A percentile compares a stretch with the other conserved stretches of the same genome.
phyloP scores from a whole-genome alignment of 2,113 vertebrate genomes.

The Bubo scandiacus region DNA sequence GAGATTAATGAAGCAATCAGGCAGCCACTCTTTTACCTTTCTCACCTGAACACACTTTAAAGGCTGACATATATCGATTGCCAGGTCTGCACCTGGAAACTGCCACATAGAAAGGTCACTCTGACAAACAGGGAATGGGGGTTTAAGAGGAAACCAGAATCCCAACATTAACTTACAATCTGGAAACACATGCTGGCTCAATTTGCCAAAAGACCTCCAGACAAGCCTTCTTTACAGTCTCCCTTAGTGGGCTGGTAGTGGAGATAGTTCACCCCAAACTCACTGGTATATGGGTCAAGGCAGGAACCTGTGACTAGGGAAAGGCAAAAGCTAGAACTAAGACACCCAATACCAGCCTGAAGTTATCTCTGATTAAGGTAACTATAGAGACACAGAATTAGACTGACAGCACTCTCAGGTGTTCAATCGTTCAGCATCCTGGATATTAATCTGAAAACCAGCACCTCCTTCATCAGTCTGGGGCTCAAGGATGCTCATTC shows the following conservation, averaged over 20 bases:
- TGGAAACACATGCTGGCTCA: not conserved
- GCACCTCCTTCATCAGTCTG: not conserved
- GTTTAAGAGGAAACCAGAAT: not conserved
- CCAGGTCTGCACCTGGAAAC: not conserved
- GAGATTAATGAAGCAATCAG: not conserved
- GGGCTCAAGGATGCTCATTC: not conserved
- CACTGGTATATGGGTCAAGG: not conserved
- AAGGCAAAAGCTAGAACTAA: not conserved
- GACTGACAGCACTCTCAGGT: not conserved
- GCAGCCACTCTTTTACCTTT: not conserved
- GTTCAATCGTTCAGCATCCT: accelerated
- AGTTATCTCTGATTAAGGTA: not conserved
- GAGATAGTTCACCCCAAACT: not conserved
- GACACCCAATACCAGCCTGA: not conserved
- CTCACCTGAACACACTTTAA: not conserved
- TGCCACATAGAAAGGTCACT: not conserved
- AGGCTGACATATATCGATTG: not conserved
- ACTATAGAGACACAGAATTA: not conserved
- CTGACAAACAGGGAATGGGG: not conserved
- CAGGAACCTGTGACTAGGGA: not conserved
- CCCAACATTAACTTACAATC: not conserved
- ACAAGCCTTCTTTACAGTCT: not conserved
- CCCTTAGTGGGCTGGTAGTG: not conserved
- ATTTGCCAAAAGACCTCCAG: not conserved
- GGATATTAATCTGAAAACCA: not conserved